Conservation (phyloP, 2,888 invertebrate species). For the Lycophotia porphyrea region DNA sequence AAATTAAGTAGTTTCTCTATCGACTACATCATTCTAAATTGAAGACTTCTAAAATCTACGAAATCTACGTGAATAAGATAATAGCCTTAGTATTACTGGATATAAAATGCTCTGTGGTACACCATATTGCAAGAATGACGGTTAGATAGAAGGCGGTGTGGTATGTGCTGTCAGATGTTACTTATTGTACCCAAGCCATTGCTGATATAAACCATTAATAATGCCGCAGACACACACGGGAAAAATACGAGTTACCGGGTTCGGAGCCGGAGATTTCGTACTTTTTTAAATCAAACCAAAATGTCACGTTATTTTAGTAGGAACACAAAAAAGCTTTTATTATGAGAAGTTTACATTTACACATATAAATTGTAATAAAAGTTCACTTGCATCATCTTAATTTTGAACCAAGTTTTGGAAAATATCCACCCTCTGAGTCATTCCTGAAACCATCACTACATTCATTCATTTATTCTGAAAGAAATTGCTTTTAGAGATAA, state of each 20-base stretch:
- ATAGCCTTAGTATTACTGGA: not conserved
- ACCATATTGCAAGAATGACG: slow-evolving; percentile 46
- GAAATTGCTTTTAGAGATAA: slow-evolving; percentile 6
- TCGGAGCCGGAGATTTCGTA: slow-evolving; percentile 22
- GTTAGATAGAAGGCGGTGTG: slow-evolving; percentile 38
- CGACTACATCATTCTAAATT: not conserved
- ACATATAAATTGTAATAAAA: slow-evolving; percentile 22
- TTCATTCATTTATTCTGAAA: slow-evolving; percentile 6
- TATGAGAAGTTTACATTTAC: slow-evolving; percentile 33
- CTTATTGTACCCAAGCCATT: slow-evolving; percentile 57
- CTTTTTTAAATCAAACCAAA: slow-evolving; percentile 54
- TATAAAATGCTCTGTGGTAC: slow-evolving; percentile 20
- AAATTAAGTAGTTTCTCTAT: not conserved
- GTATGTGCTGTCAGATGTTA: slow-evolving; percentile 56
- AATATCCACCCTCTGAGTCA: not conserved
- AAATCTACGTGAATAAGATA: not conserved
- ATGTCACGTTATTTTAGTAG: slow-evolving; percentile 26
- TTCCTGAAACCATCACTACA: slow-evolving; percentile 7
- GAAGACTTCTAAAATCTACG: slow-evolving; percentile 1
- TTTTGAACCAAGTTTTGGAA: not conserved
- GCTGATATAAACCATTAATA: slow-evolving; percentile 57
- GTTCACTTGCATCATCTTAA: not conserved
- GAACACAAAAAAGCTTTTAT: slow-evolving; percentile 52
- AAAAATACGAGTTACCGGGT: slow-evolving; percentile 50
- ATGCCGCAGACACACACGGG: slow-evolving; percentile 52